A percentile compares a stretch with the other conserved stretches of the same genome.
phyloP scores from a whole-genome alignment of 2,888 invertebrate genomes.

The Cantharis rustica region DNA sequence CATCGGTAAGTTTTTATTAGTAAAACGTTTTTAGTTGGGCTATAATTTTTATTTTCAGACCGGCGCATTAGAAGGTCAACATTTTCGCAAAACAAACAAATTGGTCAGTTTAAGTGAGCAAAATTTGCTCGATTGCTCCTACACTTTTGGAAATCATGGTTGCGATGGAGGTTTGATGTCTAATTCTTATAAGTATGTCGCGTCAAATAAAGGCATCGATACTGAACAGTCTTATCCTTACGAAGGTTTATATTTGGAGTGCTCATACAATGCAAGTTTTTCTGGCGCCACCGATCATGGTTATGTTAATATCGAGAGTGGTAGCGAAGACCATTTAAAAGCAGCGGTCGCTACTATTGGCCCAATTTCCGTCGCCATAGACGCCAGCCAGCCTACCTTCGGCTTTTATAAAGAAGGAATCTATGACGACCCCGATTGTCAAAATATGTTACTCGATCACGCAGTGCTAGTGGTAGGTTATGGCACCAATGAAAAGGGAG shows the following conservation, averaged over 20 bases:
- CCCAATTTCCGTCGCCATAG: conserved; percentile 79
- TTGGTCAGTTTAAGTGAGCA: too few relatives aligned
- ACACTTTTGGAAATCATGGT: conserved; percentile 83
- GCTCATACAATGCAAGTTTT: too few relatives aligned
- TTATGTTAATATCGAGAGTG: conserved; percentile 74
- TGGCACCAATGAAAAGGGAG: too few relatives aligned
- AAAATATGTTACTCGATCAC: too few relatives aligned
- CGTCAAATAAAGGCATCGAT: conserved; percentile 62
- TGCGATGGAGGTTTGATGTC: conserved; percentile 87
- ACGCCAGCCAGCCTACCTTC: conserved; percentile 57
- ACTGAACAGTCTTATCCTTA: too few relatives aligned
- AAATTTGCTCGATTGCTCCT: too few relatives aligned
- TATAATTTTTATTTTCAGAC: conserved; percentile 62
- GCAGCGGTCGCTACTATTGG: conserved; percentile 36
- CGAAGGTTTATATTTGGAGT: too few relatives aligned
- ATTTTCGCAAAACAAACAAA: too few relatives aligned
- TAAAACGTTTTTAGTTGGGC: too few relatives aligned
- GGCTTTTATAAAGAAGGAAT: conserved; percentile 74
- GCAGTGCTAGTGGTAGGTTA: too few relatives aligned
- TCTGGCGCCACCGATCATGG: conserved; percentile 74
- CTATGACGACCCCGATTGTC: conserved; percentile 75
- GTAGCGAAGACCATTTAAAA: conserved; percentile 74
- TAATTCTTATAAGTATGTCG: conserved; percentile 82
- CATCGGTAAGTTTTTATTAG: too few relatives aligned
- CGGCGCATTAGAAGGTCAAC: conserved; percentile 86